These are phyloP conservation scores for Hyaena hyaena DNA, from an alignment of 2,113 vertebrate species.

Conservation along the genomic window DNA sequence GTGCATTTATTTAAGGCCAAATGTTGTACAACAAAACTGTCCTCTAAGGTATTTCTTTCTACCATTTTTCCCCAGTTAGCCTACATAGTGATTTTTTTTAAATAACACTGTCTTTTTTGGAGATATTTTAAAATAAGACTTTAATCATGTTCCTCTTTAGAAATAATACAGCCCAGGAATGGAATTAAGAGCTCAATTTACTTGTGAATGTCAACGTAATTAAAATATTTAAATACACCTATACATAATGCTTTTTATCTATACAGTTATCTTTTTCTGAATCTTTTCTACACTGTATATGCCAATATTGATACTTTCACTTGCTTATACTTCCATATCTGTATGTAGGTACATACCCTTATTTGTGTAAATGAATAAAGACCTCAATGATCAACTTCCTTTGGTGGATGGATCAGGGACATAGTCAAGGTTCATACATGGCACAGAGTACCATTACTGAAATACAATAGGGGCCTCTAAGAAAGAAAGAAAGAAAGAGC, in stretches of 20 bases:
- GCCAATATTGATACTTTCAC: too few species aligned
- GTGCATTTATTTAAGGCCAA: conserved; percentile 84
- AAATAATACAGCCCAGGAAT: neutral
- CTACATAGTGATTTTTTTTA: conserved; percentile 62
- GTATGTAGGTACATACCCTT: neutral
- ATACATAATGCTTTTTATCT: neutral
- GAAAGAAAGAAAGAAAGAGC: neutral
- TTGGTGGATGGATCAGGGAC: neutral
- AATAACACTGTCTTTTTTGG: conserved; percentile 68
- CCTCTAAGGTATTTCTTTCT: conserved; percentile 82
- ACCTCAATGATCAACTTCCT: neutral
- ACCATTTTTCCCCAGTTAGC: conserved; percentile 67
- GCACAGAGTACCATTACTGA: neutral
- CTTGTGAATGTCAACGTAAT: neutral
- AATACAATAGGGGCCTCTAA: neutral
- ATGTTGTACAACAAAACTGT: conserved; percentile 82
- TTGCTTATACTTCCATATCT: neutral
- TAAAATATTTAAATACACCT: neutral
- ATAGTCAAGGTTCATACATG: neutral
- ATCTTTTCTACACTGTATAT: neutral
- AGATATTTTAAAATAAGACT: conserved; percentile 74
- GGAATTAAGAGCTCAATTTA: neutral
- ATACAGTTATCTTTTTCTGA: neutral
- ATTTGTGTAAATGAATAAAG: neutral
- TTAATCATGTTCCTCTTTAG: conserved; percentile 71